Evolutionary conservation across 2,888 invertebrate genomes (phyloP), one percentile per base, ranked within the genome.

Genomic region (Pseudococcus jackbeardsleyi): DNA sequence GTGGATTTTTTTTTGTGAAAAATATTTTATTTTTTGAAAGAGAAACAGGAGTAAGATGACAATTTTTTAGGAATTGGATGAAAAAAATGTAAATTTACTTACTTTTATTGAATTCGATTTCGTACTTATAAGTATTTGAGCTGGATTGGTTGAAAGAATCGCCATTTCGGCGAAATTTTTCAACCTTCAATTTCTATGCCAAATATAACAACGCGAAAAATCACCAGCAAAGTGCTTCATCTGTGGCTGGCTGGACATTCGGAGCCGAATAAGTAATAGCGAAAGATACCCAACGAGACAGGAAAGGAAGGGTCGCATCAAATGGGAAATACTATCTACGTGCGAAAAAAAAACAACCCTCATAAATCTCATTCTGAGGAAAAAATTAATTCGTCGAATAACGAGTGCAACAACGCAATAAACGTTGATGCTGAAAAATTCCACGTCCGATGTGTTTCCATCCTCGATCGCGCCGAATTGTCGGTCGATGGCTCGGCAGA

Each of bases 311-410:
- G 46, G 9, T 1, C 5, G 50, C 15, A 15, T 5, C 15, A 50
- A 50, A 50, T 5, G 15, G 5, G 17, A 17, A 5, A 50, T 15
- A 12, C 59, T n/a, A 59, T 33, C n/a, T 33, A 33, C 26, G 3
- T 33, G 26, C 26, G 26, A n/a, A 59, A 19, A 59, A 59, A 19
- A 59, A 59, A 59, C 59, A 1, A n/a, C 8, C 19, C 5, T 19
- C 19, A 5, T 19, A 19, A 59, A 19, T n/a, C 5, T 46, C 26
- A 33, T 33, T 33, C 26, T 3, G n/a, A 33, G 59, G 59, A 59
- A 59, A 59, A 59, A 59, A 59, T 59, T 59, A 59, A 59, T 59
- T 59, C 59, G 26, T 33, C 59, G 19, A 59, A 59, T 59, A 59
- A 59, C 59, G 19, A 59, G 19, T 46, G 26, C 26, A 33, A 33